Evolutionary conservation across 2,797 vertebrate genomes (phyloP), one percentile per base, ranked within the genome.

Genomic region (Liparis tanakae): DNA sequence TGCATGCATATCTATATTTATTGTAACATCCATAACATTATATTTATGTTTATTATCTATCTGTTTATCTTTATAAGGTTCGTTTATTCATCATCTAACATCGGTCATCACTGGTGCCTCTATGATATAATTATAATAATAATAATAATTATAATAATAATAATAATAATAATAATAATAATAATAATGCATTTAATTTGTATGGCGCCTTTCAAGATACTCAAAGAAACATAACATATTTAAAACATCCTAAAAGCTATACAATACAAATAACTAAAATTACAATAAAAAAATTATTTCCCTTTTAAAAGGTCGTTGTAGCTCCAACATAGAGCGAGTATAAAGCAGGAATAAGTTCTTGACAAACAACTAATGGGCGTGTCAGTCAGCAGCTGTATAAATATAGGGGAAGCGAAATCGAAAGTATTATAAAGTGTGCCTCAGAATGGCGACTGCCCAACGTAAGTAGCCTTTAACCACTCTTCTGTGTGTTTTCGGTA

Each of bases 381-480:
- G 33, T n/a, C 30, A 33, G 30, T 1, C 25, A 30, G 30, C 1
- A 1, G 2, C 0, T 48, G 0, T n/a, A 6, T 34, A 25, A 12
- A 50, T 22, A 1, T 4, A 6, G 7, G 1, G 6, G 0, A 0
- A 4, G 20, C 22, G 43, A 75, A 80, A 72, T 41, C 39, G 74
- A 81, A 81, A 81, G 33, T 54, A 0, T 1, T 14, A 0, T 5
- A 7, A 7, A 12, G 14, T 3, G 1, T 5, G 25, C 14, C 5
- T 12, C 7, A 72, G 14, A 1, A 81, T 81, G 79, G 79, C 79
- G 22, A 7, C 65, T 43, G 59, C 39, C 0, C 0, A 0, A 3
- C 1, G 79, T 81, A 14, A 66, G 79, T 73, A 44, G 1, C 5
- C 3, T 30, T 7, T 58, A 3, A 37, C 20, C n/a, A 3, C 0